Evolutionary conservation across 64 coral and sea anemone genomes (phyloP), one percentile per base, ranked within the genome.

Genomic region (Stichodactyla mertensii): DNA sequence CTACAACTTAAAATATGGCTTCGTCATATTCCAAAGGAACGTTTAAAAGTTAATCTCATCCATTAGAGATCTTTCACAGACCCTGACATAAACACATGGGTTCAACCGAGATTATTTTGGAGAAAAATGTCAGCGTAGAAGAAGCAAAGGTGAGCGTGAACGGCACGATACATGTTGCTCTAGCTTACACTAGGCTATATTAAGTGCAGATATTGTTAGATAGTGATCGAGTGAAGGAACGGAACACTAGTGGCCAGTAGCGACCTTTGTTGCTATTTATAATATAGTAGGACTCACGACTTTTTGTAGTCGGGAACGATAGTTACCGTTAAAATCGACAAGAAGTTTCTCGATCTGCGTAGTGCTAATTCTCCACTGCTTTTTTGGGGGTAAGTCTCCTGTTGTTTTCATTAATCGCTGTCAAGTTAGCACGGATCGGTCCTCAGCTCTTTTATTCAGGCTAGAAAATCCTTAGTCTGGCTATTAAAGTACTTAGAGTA

Each of bases 121-220:
- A 85, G 54, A 36, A 64, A 85, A 52, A 60, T 55, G 59, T 85
- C 26, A 64, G 55, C 55, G 13, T 60, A 55, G 83, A 85, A 36
- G 55, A 85, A 45, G 83, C 83, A 57, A 60, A 60, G 83, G 83
- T 85, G 52, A 85, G 83, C 31, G 54, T 20, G 24, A 60, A 85
- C 27, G 78, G 20, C 78, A 51, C 14, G 31, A 31, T 51, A 51
- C 27, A 79, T 53, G 78, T 52, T 55, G 78, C 78, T 81, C 16
- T 81, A 52, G 36, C 54, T 53, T 53, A 53, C 78, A 52, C 15
- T 81, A 8, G 20, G 51, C 53, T 53, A 81, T 54, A 7, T 81
- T 22, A 52, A 81, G 78, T 54, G 5, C 16, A 74, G 31, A 81
- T 81, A 81, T 81, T 81, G 45, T 81, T 14, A 81, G 78, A 81